Evolutionary conservation across 2,888 invertebrate species (phyloP), one percentile per base, ranked within the genome.

Genomic region (Drosophila gaucha): DNA sequence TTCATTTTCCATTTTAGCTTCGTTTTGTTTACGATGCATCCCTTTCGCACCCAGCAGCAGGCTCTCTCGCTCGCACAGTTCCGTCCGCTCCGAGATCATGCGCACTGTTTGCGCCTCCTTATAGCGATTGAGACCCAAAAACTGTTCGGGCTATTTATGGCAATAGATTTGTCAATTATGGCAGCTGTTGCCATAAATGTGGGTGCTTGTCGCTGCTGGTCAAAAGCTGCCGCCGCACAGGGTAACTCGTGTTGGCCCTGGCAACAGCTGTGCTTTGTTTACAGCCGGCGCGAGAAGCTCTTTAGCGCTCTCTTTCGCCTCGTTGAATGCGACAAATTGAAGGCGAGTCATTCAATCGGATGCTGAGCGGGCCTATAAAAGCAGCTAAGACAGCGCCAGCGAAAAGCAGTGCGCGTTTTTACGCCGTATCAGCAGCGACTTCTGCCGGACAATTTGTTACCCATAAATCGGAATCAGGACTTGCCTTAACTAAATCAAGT

Each of bases 21-120:
- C 86, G 78, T 46, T 85, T 88, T 89, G 85, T 89, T 89, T 90
- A 85, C 86, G 85, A 38, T 86, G 80, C 83, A 80, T 90, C 83
- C 67, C 86, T 76, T 58, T 78, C 73, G 73, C 76, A 86, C 74
- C 18, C 30, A 28, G 14, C 56, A n/a, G 8, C 14, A 12, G 20
- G 36, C 38, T 14, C 47, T 65, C 60, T 49, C 33, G 51, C 66
- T 78, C 52, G 16, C 57, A 33, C 67, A n/a, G 9, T 2, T 2
- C 20, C 20, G 46, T 28, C 8, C 33, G 52, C 63, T 43, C 20
- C 1, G 6, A 16, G 46, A 51, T 31, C 80, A 84, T 67, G 80
- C 80, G 85, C 41, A 14, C 6, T 39, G 20, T 4, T 9, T 8
- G 30, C 36, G 18, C 31, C 65, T 28, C 2, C 12, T 22, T 16